Base-by-base conservation (phyloP, 2,113 vertebrate species). In the Gallinago jamesoni region DNA sequence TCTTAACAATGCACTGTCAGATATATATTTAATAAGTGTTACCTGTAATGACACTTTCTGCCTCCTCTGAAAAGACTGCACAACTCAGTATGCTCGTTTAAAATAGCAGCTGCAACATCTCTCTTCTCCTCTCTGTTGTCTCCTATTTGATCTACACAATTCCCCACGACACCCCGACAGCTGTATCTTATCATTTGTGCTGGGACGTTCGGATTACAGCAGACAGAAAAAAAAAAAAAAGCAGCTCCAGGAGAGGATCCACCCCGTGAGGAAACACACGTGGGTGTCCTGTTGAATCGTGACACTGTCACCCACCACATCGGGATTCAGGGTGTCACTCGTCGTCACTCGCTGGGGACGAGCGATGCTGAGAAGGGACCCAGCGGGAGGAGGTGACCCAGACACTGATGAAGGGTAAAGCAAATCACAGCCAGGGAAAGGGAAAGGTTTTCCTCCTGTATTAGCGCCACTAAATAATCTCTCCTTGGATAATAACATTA, bases 241-340 rank as follows among this genome's bases (percentile, higher is more conserved):
- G 17, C 22, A 30, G 12, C 57, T 66, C 31, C 0, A 0, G 27
- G 73, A 72, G 9, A 72, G 9, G 19, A 56, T 56, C 68, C 16
- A 18, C 37, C 25, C 30, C 14, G 25, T 14, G 31, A 9, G n/a
- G 41, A 60, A 62, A 27, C 45, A 10, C 15, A 0, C 31, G 1
- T 12, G 48, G 50, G 12, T 68, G 66, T 63, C 56, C 31, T 37
- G n/a, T n/a, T 45, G 9, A 7, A 21, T 12, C 2, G 5, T 14
- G 60, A 22, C 24, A 2, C 52, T 12, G 33, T 14, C 16, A 16
- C 9, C 33, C 33, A 12, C 45, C 1, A 11, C 1, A 8, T 1
- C 3, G 64, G 39, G 35, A 39, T 8, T 8, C 6, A 23, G 0
- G 21, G 39, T 39, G 39, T 39, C 39, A 39, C 39, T 39, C 39